A percentile compares a stretch with the other conserved stretches of the same genome.
Evolutionary conservation across 2,113 vertebrate species (phyloP).

Genomic region (Baryphthengus martii): DNA sequence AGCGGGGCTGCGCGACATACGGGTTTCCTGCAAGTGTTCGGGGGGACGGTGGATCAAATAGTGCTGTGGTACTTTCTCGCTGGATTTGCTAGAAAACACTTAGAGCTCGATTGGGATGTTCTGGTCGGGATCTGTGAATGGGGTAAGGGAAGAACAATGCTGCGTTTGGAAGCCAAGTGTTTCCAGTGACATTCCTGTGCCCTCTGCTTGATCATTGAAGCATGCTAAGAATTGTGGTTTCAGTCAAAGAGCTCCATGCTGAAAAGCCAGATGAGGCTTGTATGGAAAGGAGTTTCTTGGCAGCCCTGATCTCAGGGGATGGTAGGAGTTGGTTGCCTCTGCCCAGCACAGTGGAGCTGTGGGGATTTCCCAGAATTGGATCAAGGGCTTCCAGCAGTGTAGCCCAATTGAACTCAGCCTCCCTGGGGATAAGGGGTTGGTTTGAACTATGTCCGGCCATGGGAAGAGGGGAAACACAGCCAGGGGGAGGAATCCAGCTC

Average conservation of each 20-base stretch:
- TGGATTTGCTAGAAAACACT: not conserved
- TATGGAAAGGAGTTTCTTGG: conserved; percentile 47
- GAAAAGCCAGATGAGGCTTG: conserved; percentile 68
- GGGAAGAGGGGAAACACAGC: conserved; percentile 25
- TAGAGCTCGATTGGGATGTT: not conserved
- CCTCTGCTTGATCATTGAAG: conserved; percentile 57
- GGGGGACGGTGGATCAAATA: not conserved
- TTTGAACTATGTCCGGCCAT: conserved; percentile 39
- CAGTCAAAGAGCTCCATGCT: conserved; percentile 60
- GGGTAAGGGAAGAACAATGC: conserved; percentile 52
- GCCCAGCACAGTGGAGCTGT: conserved; percentile 38
- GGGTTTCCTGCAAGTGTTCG: not conserved
- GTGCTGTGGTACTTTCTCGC: not conserved
- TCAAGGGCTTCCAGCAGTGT: conserved; percentile 58
- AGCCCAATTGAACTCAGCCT: conserved; percentile 23
- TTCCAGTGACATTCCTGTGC: conserved; percentile 59
- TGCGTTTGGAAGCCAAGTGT: conserved; percentile 37
- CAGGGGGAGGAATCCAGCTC: not conserved
- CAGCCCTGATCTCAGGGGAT: not conserved
- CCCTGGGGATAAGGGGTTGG: not conserved
- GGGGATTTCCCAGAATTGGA: conserved; percentile 58
- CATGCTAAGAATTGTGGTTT: conserved; percentile 61
- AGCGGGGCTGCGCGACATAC: rapidly evolving
- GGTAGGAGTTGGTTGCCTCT: conserved; percentile 31
- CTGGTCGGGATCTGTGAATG: conserved; percentile 39